Evolutionary conservation across 2,113 vertebrate species (phyloP).

Genomic region (Eulemur macaco): DNA sequence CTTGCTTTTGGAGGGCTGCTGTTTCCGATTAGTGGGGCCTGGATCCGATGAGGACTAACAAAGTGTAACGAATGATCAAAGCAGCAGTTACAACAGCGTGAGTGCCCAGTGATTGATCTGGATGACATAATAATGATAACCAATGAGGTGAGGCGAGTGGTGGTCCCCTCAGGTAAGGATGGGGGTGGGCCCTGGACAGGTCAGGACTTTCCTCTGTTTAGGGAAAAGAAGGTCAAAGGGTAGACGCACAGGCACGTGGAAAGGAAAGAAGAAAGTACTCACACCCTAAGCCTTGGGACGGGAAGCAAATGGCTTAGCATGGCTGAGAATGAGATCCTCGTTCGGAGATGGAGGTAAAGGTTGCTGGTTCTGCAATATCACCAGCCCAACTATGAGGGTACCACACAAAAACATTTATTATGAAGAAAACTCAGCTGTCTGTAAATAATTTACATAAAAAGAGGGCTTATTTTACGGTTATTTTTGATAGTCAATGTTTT

Average conservation of each 20-base stretch:
- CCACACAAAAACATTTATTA: neutral
- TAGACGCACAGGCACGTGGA: neutral
- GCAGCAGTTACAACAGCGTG: conserved; percentile 81
- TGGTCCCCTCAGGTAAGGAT: conserved; percentile 81
- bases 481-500: conserved; percentile 22
- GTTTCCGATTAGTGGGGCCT: conserved; percentile 87
- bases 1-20: conserved; percentile 79
- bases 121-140: conserved; percentile 88
- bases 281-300: neutral
- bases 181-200: conserved; percentile 55
- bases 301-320: neutral
- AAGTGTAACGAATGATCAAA: conserved; percentile 91
- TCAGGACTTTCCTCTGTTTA: conserved; percentile 29
- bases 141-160: conserved; percentile 82
- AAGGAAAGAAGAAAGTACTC: neutral
- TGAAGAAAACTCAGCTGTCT: neutral
- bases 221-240: conserved; percentile 45
- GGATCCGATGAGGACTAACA: conserved; percentile 88
- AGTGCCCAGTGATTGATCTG: conserved; percentile 85
- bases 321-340: neutral
- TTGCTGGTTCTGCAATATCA: neutral
- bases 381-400: neutral
- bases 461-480: neutral
- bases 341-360: neutral
- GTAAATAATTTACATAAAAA: neutral